Percentiles rank a stretch among this genome's conserved stretches.
phyloP scores from a whole-genome alignment of 2,113 vertebrate genomes.

The Dicerorhinus sumatrensis region DNA sequence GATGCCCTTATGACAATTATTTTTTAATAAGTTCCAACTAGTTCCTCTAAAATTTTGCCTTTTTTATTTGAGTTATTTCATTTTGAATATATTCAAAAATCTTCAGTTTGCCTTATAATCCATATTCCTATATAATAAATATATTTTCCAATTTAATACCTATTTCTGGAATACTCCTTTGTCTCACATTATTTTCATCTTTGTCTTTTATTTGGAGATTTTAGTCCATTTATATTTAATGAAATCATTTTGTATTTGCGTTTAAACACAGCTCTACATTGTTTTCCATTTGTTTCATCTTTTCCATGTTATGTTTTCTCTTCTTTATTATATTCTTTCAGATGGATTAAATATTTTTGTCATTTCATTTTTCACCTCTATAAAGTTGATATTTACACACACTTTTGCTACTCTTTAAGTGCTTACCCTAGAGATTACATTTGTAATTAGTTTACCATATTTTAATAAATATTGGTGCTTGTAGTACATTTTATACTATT shows the following conservation, averaged over 20 bases:
- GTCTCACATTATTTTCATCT: background rate
- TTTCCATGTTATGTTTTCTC: background rate
- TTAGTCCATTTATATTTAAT: background rate
- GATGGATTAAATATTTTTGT: background rate
- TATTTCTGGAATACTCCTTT: background rate
- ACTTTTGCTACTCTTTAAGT: background rate
- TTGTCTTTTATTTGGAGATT: background rate
- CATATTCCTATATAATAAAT: background rate
- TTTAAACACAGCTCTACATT: background rate
- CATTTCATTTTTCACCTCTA: background rate
- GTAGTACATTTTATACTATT: background rate
- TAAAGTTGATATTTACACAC: background rate
- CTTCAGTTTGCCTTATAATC: background rate
- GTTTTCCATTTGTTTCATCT: background rate
- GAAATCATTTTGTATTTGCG: background rate
- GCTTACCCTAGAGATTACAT: background rate
- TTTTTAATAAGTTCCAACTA: background rate
- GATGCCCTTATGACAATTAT: background rate
- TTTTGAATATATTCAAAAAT: background rate
- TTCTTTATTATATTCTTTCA: background rate
- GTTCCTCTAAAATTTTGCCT: background rate
- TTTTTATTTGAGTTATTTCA: background rate
- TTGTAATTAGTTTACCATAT: background rate
- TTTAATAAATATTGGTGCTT: background rate
- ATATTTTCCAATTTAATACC: background rate